Evolutionary conservation across 2,888 invertebrate species (phyloP).

Genomic region (Caenorhabditis sp.): DNA sequence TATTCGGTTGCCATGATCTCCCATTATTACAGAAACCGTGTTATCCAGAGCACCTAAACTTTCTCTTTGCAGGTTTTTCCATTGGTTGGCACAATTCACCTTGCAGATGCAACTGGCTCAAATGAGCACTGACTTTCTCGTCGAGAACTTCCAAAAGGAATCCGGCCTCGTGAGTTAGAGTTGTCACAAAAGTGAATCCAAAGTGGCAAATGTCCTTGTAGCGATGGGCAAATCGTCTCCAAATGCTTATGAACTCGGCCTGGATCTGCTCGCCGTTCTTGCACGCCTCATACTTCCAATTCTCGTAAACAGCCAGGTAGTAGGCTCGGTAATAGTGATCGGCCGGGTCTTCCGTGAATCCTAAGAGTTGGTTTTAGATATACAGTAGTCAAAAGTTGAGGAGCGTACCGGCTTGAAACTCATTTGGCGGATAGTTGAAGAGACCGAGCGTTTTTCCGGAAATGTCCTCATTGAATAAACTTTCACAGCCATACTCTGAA

Average conservation of each 20-base stretch:
- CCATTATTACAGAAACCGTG: slow-evolving; percentile 76
- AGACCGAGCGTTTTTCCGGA: slow-evolving; percentile 63
- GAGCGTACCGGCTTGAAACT: slow-evolving; percentile 69
- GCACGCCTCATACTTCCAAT: slow-evolving; percentile 58
- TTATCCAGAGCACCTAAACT: slow-evolving; percentile 64
- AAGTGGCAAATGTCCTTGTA: slow-evolving; percentile 79
- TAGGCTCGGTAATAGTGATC: slow-evolving; percentile 80
- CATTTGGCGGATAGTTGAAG: slow-evolving; percentile 68
- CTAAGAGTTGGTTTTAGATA: no score
- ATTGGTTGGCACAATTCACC: no score
- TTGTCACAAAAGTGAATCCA: slow-evolving; percentile 80
- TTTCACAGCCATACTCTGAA: slow-evolving; percentile 66
- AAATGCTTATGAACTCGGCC: slow-evolving; percentile 67
- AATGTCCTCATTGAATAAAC: slow-evolving; percentile 74
- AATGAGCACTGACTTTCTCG: slow-evolving; percentile 49
- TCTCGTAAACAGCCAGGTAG: slow-evolving; percentile 68
- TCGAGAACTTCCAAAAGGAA: slow-evolving; percentile 58
- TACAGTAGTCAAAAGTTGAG: no score
- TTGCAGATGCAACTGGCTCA: slow-evolving; percentile 39
- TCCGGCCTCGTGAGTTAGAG: slow-evolving; percentile 60
- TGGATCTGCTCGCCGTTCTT: slow-evolving; percentile 59
- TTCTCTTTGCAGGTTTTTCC: not conserved
- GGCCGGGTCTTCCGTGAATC: slow-evolving; percentile 79
- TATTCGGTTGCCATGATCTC: slow-evolving; percentile 81
- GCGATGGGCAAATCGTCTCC: slow-evolving; percentile 76